Percentiles rank a stretch among this genome's conserved stretches.
phyloP scores from a whole-genome alignment of 2,797 vertebrate species.

The Amniataba percoides region DNA sequence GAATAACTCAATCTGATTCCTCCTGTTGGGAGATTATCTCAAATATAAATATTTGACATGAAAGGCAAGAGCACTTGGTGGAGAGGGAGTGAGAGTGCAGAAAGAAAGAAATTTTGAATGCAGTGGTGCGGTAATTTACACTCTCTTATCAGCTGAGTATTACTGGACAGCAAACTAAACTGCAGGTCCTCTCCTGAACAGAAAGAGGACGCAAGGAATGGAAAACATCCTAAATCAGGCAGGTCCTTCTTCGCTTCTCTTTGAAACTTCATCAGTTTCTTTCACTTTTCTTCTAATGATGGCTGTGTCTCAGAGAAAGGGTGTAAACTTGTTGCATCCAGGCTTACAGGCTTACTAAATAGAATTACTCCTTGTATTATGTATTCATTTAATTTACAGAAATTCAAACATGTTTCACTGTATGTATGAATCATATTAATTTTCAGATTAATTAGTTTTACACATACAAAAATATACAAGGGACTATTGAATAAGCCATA shows the following conservation, averaged over 20 bases:
- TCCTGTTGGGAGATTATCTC: slow-evolving; percentile 49
- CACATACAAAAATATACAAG: not conserved
- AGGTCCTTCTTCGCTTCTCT: slow-evolving; percentile 2
- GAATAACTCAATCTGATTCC: slow-evolving; percentile 24
- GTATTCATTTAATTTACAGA: not conserved
- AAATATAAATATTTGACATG: slow-evolving; percentile 58
- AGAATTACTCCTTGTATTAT: not conserved
- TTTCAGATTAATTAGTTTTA: not conserved
- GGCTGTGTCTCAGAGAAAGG: not conserved
- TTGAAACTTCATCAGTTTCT: slow-evolving; percentile 18
- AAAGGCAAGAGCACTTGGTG: slow-evolving; percentile 28
- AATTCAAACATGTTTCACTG: not conserved
- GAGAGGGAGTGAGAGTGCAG: not conserved
- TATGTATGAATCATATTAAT: not conserved
- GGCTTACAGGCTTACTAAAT: not conserved
- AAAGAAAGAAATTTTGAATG: slow-evolving; percentile 60
- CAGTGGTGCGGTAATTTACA: slow-evolving; percentile 30
- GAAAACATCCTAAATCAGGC: not conserved
- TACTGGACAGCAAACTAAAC: slow-evolving; percentile 49
- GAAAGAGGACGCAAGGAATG: slow-evolving; percentile 15
- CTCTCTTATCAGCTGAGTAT: slow-evolving; percentile 51
- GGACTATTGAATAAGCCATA: not conserved
- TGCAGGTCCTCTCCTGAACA: slow-evolving; percentile 46
- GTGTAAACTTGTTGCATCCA: slow-evolving; percentile 5
- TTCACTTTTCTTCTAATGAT: not conserved